phyloP scores from a whole-genome alignment of 2,797 vertebrate genomes.

The Glossophaga mutica region DNA sequence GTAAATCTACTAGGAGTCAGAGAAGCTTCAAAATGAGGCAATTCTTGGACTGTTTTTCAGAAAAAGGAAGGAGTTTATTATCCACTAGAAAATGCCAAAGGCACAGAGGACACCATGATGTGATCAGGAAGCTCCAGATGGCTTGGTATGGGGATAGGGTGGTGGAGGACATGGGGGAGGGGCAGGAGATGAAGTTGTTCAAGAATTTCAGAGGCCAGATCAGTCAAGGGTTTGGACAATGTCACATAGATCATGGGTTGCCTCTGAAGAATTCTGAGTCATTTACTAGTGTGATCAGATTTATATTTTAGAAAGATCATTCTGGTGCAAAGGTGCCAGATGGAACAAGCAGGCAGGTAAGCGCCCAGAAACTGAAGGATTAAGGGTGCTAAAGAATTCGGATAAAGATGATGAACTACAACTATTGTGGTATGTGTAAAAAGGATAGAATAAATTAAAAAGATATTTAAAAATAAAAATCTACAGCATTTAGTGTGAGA shows the following conservation, averaged over 20 bases:
- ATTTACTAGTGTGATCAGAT: not conserved
- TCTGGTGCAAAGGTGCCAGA: not conserved
- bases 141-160: not conserved
- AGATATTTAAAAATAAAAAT: not conserved
- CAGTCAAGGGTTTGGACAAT: not conserved
- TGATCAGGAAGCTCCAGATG: not conserved
- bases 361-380: not conserved
- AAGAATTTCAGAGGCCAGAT: not conserved
- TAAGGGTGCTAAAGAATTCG: not conserved
- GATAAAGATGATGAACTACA: not conserved
- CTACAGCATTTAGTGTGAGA: not conserved
- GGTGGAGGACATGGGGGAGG: not conserved
- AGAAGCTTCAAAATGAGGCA: not conserved
- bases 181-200: not conserved
- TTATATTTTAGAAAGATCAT: not conserved
- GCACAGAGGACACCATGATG: not conserved
- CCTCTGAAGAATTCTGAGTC: not conserved
- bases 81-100: not conserved
- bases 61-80: not conserved
- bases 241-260: not conserved
- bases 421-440: not conserved
- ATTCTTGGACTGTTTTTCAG: not conserved
- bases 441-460: not conserved
- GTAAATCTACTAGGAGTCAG: not conserved
- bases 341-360: not conserved